Percentiles rank a stretch among this genome's conserved stretches.
Conservation (phyloP, 1,140 invertebrate species). For the Brachionus asplanchnoidis region DNA sequence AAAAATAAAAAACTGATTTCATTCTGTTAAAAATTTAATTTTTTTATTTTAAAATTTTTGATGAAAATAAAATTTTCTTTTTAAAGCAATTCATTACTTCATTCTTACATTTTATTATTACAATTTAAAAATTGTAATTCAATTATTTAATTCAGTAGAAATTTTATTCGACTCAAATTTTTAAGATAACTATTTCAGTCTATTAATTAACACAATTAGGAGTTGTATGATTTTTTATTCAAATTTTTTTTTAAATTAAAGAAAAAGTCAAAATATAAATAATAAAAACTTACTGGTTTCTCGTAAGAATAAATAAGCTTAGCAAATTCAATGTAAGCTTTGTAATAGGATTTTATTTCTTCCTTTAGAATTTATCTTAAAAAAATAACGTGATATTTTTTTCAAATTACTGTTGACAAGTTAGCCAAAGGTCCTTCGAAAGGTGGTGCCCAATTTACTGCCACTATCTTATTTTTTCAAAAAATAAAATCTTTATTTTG, state of each 20-base stretch:
- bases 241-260: neutral
- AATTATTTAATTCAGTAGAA: too few species aligned
- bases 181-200: too few species aligned
- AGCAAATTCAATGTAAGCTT: conserved; percentile 49
- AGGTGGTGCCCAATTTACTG: conserved; percentile 50
- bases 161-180: too few species aligned
- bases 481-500: neutral
- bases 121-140: too few species aligned
- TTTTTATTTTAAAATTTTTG: neutral
- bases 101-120: too few species aligned
- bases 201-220: neutral
- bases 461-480: conserved; percentile 46
- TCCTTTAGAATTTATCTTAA: conserved; percentile 44
- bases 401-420: conserved; percentile 45
- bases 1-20: neutral
- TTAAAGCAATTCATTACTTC: too few species aligned
- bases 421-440: conserved; percentile 51
- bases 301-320: conserved; percentile 46
- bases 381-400: neutral
- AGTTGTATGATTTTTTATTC: neutral
- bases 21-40: too few species aligned
- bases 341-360: conserved; percentile 49
- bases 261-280: neutral
- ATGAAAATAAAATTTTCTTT: neutral
- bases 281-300: conserved; percentile 45